Evolutionary conservation across 2,888 invertebrate species (phyloP), one percentile per base, ranked within the genome.

Genomic region (Exocentrus adspersus): DNA sequence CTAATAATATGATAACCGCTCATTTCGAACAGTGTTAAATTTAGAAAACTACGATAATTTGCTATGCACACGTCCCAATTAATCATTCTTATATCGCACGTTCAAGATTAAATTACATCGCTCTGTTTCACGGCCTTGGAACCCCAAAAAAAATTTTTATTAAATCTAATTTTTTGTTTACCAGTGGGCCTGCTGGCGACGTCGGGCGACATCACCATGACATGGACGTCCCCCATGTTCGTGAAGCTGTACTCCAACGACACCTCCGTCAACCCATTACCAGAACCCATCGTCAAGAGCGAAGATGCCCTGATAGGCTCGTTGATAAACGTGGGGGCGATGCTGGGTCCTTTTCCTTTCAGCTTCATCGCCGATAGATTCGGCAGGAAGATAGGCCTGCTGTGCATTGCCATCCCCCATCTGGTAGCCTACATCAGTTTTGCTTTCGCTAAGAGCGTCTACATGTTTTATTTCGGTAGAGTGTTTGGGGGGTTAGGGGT

Each of bases 321-420:
- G 1, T 72, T 85, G 43, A 72, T 84, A 10, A 78, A 83, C 0
- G 53, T 85, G 42, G 86, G 86, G 1, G 84, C 86, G 1, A 79
- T 82, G 12, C 62, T 84, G 81, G 91, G 91, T 1, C 89, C 91
- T 0, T 89, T 91, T 76, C 77, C 87, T 12, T 90, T 89, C 0
- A 91, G 91, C 12, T 86, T 86, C 10, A 79, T 87, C 1, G 87
- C 89, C 0, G 87, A 90, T 46, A 86, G 82, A 68, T 82, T 88
- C 56, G 92, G 92, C 0, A 85, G 91, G 14, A 92, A 89, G 82
- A 85, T 85, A 84, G 87, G 88, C 0, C 82, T 92, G 7, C 78
- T 92, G 2, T 85, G 89, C n/a, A 63, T 71, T 2, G 70, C 73
- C 2, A 12, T 73, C 14, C 75, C 75, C 9, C 65, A 70, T 20